phyloP scores from a whole-genome alignment of 2,113 vertebrate species.

The Stomatorhinus ivindoensis region DNA sequence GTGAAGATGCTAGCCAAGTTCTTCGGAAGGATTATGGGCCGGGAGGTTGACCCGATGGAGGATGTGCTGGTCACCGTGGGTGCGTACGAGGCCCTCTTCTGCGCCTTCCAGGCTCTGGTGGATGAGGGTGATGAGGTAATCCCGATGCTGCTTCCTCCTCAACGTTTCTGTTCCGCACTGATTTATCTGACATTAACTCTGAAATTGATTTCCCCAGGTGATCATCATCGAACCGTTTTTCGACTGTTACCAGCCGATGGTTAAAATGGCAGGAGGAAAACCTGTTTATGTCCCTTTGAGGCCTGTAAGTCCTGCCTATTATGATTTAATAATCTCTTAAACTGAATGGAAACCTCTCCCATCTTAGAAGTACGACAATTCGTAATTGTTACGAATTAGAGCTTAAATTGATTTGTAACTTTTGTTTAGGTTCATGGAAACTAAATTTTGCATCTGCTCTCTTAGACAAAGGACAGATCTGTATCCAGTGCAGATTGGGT shows the following conservation, averaged over 20 bases:
- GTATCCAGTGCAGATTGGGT: conserved; percentile 75
- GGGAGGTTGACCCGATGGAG: conserved; percentile 67
- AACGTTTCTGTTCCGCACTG: neutral
- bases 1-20: conserved; percentile 75
- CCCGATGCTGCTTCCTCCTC: neutral
- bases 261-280: conserved; percentile 77
- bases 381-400: neutral
- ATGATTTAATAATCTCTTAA: neutral
- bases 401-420: neutral
- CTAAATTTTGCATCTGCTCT: conserved; percentile 3
- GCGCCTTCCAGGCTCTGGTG: conserved; percentile 80
- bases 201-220: conserved; percentile 61
- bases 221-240: conserved; percentile 92
- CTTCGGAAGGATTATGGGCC: conserved; percentile 70
- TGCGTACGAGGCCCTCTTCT: conserved; percentile 83
- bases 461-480: conserved; percentile 52
- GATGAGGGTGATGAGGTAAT: conserved; percentile 85
- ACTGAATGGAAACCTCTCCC: neutral
- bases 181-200: neutral
- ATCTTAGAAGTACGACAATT: no score
- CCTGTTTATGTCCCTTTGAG: conserved; percentile 74
- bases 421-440: neutral
- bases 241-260: conserved; percentile 89
- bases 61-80: conserved; percentile 86
- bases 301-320: conserved; percentile 61